Evolutionary conservation across 2,113 vertebrate genomes (phyloP), one percentile per base, ranked within the genome.

Genomic region (Lagopus muta): DNA sequence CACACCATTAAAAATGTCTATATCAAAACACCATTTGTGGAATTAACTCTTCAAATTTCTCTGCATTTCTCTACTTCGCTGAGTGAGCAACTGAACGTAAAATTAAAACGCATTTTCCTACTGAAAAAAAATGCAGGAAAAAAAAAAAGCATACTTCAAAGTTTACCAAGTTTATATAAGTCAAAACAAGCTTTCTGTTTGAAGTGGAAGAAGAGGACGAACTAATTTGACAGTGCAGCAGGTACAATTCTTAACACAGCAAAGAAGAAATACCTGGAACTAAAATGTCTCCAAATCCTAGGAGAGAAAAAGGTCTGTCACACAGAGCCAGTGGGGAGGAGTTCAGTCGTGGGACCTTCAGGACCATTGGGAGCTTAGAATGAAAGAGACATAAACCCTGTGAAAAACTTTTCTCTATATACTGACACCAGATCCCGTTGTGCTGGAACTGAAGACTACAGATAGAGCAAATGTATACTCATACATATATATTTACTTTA

Each of bases 241-340:
- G 8, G 7, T 38, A 80, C 61, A 88, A 80, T 40, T 82, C 15
- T 58, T 73, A 57, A 65, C 4, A 13, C 5, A 28, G 17, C 55
- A 25, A 76, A 40, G 6, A 50, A 82, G 38, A 43, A n/a, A 20
- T 98, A 99, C 99, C 99, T 98, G 99, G 99, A 85, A 99, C 99
- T 84, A 99, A 96, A 96, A 99, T 98, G 90, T 99, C 99, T 18
- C 99, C 99, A 20, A 99, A 99, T 79, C 99, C 99, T 87, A 99
- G 98, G 38, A 99, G 98, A 43, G 99, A 99, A 96, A 99, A 99
- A 65, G 99, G 99, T 42, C 98, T 97, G 95, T 99, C 98, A 82
- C 99, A 99, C 1, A 99, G 98, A 32, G 99, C 98, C 97, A 99
- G 70, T 0, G 98, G 98, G 0, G 99, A 99, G 57, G 97, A 97